Evolutionary conservation across 1,140 invertebrate genomes (phyloP), one percentile per base, ranked within the genome.

Genomic region (Probaryconus sp.): DNA sequence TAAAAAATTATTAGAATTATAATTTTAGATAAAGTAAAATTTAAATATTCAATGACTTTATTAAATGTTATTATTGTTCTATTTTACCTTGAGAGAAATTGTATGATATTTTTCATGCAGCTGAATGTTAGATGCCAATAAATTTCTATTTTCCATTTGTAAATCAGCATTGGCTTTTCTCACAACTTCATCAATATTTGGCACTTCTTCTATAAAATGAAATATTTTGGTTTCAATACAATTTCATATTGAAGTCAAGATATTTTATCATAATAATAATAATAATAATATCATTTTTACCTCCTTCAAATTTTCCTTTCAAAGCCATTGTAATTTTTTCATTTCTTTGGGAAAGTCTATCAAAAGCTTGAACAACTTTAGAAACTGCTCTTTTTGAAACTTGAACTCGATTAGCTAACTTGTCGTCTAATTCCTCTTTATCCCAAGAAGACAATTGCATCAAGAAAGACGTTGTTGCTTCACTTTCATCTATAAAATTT

Each of bases 381-480:
- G 96, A 96, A 43, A 99, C 97, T 17, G 97, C 97, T 74, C 97
- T 88, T 78, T 96, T 96, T 9, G 95, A 96, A 4, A 97, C 95
- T 89, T 96, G 94, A 61, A 98, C 97, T 55, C 97, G 89, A 88
- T 98, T 97, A 2, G 96, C 95, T 13, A 98, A 90, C 85, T 98
- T 97, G 73, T 98, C 96, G 86, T 99, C 97, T 48, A 98, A 88
- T 84, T 99, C 97, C 82, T 98, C 95, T 82, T 97, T 97, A 85
- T 99, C 97, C 97, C 97, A 98, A 6, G 97, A 98, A 14, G 97
- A 98, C n/a, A 99, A 86, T 81, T 98, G 94, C 85, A 97, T 95
- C 10, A 99, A 90, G 85, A 99, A 99, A 21, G 97, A 98, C 28
- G 96, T 98, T 5, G 97, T 98, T 0, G 96, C 96, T 89, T 97